A percentile compares a stretch with the other conserved stretches of the same genome.
These are phyloP conservation scores for Chamaea fasciata DNA, from an alignment of 2,113 vertebrate genomes.

Conservation along the genomic window DNA sequence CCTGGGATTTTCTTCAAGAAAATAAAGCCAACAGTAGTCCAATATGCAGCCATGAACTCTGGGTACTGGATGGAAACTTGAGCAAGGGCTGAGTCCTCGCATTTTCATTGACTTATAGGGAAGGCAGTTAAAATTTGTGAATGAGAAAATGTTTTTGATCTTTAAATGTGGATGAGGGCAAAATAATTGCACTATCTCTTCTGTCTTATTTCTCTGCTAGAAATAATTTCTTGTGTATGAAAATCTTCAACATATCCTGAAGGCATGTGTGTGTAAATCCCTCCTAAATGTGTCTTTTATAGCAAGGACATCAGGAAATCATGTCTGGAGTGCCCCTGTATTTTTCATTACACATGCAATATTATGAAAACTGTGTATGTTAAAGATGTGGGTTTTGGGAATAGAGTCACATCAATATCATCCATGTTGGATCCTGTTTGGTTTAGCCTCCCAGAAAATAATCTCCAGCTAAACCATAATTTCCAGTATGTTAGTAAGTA, in stretches of 20 bases:
- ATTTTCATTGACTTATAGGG: not conserved
- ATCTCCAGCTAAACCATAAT: not conserved
- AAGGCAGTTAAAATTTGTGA: not conserved
- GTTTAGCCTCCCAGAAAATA: not conserved
- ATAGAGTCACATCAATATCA: not conserved
- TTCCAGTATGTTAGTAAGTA: not conserved
- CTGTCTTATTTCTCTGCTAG: not conserved
- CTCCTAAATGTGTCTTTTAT: not conserved
- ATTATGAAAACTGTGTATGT: not conserved
- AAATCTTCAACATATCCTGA: not conserved
- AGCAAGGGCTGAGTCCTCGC: not conserved
- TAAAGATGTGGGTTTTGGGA: not conserved
- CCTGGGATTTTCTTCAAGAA: not conserved
- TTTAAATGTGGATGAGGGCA: not conserved
- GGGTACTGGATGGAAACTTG: not conserved
- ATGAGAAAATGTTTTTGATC: not conserved
- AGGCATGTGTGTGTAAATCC: not conserved
- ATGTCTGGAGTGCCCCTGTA: accelerated
- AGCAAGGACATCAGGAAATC: not conserved
- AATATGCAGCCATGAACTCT: not conserved
- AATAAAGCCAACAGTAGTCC: not conserved
- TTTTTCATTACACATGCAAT: not conserved
- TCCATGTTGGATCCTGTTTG: not conserved
- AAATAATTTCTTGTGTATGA: not conserved
- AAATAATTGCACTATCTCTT: not conserved